A percentile compares a stretch with the other conserved stretches of the same genome.
Conservation (phyloP, 2,113 vertebrate genomes). For the Hucho hucho region DNA sequence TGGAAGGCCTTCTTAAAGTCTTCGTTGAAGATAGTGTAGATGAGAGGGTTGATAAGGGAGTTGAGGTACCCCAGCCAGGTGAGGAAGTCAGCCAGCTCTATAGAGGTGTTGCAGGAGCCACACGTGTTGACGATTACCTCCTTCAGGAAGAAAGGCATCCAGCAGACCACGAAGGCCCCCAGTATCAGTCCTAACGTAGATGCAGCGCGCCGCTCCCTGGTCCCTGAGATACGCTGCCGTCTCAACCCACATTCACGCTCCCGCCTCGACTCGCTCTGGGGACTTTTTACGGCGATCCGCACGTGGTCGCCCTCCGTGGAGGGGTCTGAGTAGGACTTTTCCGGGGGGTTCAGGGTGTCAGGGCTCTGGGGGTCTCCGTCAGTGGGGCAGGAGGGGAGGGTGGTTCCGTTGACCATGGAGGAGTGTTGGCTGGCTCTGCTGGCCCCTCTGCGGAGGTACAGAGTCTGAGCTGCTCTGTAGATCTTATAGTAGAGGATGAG, state of each 20-base stretch:
- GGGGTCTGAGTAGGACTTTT: slow-evolving; percentile 88
- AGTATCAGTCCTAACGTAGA: slow-evolving; percentile 92
- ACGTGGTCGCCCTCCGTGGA: slow-evolving; percentile 83
- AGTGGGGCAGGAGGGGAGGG: slow-evolving; percentile 80
- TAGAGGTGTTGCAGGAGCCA: slow-evolving; percentile 83
- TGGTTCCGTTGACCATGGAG: slow-evolving; percentile 84
- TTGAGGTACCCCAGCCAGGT: slow-evolving; percentile 97
- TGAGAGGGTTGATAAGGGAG: slow-evolving; percentile 96
- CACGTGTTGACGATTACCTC: slow-evolving; percentile 94
- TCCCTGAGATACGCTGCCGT: slow-evolving; percentile 86
- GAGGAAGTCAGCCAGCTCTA: slow-evolving; percentile 90
- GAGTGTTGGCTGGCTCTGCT: slow-evolving; percentile 83
- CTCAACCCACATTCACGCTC: slow-evolving; percentile 45
- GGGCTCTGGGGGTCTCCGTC: slow-evolving; percentile 78
- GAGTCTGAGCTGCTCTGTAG: slow-evolving; percentile 91
- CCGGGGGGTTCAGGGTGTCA: slow-evolving; percentile 74
- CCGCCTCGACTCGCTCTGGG: slow-evolving; percentile 71
- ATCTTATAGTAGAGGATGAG: slow-evolving; percentile 99
- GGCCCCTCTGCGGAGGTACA: slow-evolving; percentile 87
- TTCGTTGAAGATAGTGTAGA: slow-evolving; percentile 98
- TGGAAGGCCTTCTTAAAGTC: slow-evolving; percentile 99
- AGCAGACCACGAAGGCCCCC: slow-evolving; percentile 96
- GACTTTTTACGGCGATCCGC: slow-evolving; percentile 70
- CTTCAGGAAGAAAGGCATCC: slow-evolving; percentile 98
- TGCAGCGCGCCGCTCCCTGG: slow-evolving; percentile 90